Evolutionary conservation across 2,113 vertebrate genomes (phyloP), one percentile per base, ranked within the genome.

Genomic region (Lepus americanus): DNA sequence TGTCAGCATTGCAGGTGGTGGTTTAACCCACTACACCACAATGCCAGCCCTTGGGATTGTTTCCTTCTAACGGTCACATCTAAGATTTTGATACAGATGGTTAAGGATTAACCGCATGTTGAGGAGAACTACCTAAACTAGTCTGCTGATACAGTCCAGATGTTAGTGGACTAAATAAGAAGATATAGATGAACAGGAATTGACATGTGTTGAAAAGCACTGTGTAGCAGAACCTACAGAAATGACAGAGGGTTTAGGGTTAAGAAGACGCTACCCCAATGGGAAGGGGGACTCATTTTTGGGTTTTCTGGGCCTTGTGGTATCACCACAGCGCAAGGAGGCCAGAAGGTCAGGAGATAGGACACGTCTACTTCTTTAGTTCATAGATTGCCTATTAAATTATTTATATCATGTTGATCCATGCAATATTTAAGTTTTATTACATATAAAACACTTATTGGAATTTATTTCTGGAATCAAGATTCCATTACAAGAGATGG

Each of bases 391-490:
- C 19, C 49, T 5, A 27, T 63, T 49, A 70, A 16, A 36, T 36
- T 66, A 74, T 87, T 93, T 87, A 86, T 25, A 36, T 61, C 17
- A 2, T 44, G 70, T 85, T 8, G 29, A 77, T 64, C 14, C 23
- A 10, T 11, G 6, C 33, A 22, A 4, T 49, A n/a, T 39, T 78
- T 49, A 78, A 86, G 79, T 27, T 20, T 0, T 23, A 31, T 14
- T 29, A n/a, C 17, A 6, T 72, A 33, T 61, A 66, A 87, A 63
- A 33, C 7, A 17, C 39, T 9, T 1, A 64, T 7, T 49, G 86
- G 80, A 82, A 92, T 87, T 69, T 86, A 66, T 82, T 96, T 90
- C 84, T 96, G 20, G 83, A 93, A 80, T 84, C 25, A 33, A 76
- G 74, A 25, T 29, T 73, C 69, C 29, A 51, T 90, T 51, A 13